Base-by-base conservation (phyloP, 2,888 invertebrate species). In the Odontomyia ornata region DNA sequence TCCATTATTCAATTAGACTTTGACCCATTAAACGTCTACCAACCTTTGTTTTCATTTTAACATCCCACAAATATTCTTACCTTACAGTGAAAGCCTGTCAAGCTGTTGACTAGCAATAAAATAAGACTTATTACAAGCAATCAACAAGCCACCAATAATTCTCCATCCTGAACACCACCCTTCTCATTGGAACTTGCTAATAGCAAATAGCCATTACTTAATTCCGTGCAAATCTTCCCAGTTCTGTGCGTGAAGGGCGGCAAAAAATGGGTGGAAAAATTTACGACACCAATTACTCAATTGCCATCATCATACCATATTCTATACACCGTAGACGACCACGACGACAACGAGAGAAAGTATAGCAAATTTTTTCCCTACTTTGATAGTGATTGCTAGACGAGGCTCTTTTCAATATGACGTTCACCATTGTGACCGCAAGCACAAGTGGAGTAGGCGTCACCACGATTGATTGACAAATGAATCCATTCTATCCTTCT, bases 271-370 rank as follows among this genome's bases (percentile, higher is more conserved):
- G 36, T 5, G 36, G 65, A 36, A 30, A 65, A 65, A 65, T 65
- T 65, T 65, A 65, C 65, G 65, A 65, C 65, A n/a, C 18, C 65
- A 65, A 65, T 65, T 65, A 65, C 65, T 65, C 65, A 65, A 65
- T 65, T n/a, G 36, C 36, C 28, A 18, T 65, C 36, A 36, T 65
- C 36, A 36, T 28, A n/a, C 36, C 3, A 27, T 43, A 43, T 43
- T n/a, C n/a, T n/a, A n/a, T 36, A 36, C 9, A 36, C 36, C 3
- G 36, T 36, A 36, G 36, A 36, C 36, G 36, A 36, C 36, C 3
- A 36, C 36, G 9, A n/a, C n/a, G n/a, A n/a, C n/a, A n/a, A n/a
- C n/a, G n/a, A n/a, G n/a, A 3, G 52, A 4, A 52, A 13, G 52
- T 15, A 52, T 9, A 36, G 9, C 36, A 36, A 36, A 36, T 36